Base-by-base conservation (phyloP, 2,797 vertebrate species). In the Decapterus maruadsi region DNA sequence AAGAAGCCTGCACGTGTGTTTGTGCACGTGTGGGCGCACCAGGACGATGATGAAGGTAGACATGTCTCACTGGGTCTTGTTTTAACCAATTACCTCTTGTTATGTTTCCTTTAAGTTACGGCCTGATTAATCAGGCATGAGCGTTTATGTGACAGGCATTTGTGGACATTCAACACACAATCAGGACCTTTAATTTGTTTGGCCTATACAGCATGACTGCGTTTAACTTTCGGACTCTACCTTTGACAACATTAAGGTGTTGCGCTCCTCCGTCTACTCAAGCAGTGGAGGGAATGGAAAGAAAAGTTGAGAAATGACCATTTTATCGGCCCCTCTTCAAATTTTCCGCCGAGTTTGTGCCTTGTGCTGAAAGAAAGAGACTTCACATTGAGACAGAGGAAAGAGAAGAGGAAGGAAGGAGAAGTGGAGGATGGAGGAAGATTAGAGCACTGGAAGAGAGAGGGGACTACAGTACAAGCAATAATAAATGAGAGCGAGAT, bases 11-110 rank as follows among this genome's bases (percentile, higher is more conserved):
- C 67, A 83, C 43, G 36, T 80, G 61, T 71, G 57, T 29, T 17
- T 54, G 55, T 48, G 75, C 71, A 34, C 80, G 65, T 76, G 80
- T 75, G 58, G 31, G 16, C 11, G 59, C 34, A 63, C 14, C 26
- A 16, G 63, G 75, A 89, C 45, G 54, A 14, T 83, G 63, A 90
- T 79, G 20, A 69, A 34, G 72, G 73, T 10, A n/a, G 85, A 87
- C 80, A 74, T 51, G 72, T 87, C 82, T 83, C 75, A 77, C 72
- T 68, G 55, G 46, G 83, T 45, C 54, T 75, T 71, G 80, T 87
- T 87, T 77, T 62, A 80, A 83, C 75, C 70, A 84, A 77, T 88
- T 88, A 85, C 58, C 69, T 82, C 64, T 46, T 45, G 43, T 68
- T 79, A 78, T 72, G 22, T 65, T 64, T 56, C 50, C 56, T 67